Percentiles rank a stretch among this genome's conserved stretches.
Conservation (phyloP, 1,140 invertebrate species). For the Leptinotarsa texana region DNA sequence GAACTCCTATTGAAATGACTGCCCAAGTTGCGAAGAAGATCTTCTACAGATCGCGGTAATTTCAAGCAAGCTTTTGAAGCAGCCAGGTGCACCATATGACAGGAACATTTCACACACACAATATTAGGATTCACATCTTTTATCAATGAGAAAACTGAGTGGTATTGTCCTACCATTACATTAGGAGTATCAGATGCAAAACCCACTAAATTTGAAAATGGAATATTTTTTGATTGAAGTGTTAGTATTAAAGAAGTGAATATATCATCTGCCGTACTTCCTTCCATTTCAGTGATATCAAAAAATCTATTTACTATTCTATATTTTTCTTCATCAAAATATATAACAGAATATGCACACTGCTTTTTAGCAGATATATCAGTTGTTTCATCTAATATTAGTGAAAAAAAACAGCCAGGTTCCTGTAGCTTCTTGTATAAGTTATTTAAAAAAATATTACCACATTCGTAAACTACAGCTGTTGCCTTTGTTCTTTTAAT, state of each 20-base stretch:
- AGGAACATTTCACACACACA: constrained; percentile 28
- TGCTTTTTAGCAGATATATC: constrained; percentile 28
- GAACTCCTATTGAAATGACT: constrained; percentile 5
- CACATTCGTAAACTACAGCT: constrained; percentile 16
- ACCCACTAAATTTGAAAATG: background rate
- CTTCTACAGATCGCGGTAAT: constrained; percentile 30
- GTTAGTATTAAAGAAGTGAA: constrained; percentile 30
- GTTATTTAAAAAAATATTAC: constrained; percentile 13
- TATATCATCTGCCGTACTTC: constrained; percentile 33
- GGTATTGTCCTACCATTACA: background rate
- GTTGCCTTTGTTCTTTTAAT: constrained; percentile 25
- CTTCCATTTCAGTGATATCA: constrained; percentile 38
- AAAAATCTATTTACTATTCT: constrained; percentile 28
- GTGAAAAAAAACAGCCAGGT: constrained; percentile 17
- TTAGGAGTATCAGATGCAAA: constrained; percentile 4
- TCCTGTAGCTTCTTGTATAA: constrained; percentile 7
- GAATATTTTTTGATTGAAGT: constrained; percentile 23
- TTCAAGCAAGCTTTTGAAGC: constrained; percentile 28
- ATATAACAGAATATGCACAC: constrained; percentile 32
- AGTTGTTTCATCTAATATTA: constrained; percentile 6
- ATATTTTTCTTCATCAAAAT: constrained; percentile 22
- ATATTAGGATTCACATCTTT: constrained; percentile 23
- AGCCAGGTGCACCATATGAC: constrained; percentile 29
- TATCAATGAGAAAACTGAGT: constrained; percentile 1
- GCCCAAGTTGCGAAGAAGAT: constrained; percentile 19